Evolutionary conservation across 2,113 vertebrate species (phyloP), one percentile per base, ranked within the genome.

Genomic region (Chrysochloris asiatica): DNA sequence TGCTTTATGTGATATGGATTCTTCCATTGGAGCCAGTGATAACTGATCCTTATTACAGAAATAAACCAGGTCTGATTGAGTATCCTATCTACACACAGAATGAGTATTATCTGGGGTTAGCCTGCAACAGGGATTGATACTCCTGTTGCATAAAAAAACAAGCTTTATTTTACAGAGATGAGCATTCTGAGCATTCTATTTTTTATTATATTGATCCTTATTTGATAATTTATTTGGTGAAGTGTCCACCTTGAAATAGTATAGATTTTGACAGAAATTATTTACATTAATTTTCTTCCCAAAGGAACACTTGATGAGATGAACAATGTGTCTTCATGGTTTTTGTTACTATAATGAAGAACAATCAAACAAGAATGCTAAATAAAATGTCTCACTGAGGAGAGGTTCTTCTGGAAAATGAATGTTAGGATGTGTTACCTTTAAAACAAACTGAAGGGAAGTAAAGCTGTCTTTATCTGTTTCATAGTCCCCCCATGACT

Each of bases 161-260:
- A 94, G 28, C 5, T 19, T 63, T 86, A 77, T 91, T 89, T 96
- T 56, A 56, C 54, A 56, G 19, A 56, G 54, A 56, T 22, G 19
- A 56, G 54, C 54, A 56, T 3, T 76, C 78, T 54, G 54, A 19
- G 30, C 36, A 9, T 79, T 65, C 71, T 92, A 0, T 76, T 26
- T 95, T 92, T 33, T 77, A 90, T 19, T 65, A 38, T 16, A 82
- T 50, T 65, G 14, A 4, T 33, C 81, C 47, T 33, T 79, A 88
- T 93, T 94, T 94, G 90, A 43, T 24, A 90, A 33, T 79, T 92
- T 73, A 61, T 79, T 78, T 94, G 86, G 67, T 33, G 84, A 95
- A 79, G 26, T 56, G 85, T 19, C 86, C 38, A 67, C 73, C 67
- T 82, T 82, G 94, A 95, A 92, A 94, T 81, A 91, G 86, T 72